These are phyloP conservation scores for Drosophila mimica DNA, from an alignment of 2,888 invertebrate genomes.

Conservation along the genomic window DNA sequence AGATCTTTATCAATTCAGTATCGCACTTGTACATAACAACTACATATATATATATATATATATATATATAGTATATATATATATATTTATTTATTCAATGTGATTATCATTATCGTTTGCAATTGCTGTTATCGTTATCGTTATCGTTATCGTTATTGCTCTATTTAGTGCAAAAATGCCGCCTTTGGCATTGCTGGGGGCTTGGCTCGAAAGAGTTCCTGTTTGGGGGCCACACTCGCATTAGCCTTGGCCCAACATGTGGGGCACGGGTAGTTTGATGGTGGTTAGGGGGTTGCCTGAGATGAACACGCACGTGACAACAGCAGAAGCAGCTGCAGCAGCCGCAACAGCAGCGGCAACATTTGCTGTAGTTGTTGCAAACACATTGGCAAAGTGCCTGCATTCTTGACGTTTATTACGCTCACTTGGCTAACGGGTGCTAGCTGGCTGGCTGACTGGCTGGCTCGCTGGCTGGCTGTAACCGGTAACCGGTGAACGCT, in stretches of 20 bases:
- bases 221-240: conserved; percentile 23
- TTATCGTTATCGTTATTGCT: conserved; percentile 15
- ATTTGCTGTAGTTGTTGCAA: not conserved
- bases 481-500: conserved; percentile 2
- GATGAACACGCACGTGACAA: conserved; percentile 53
- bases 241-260: conserved; percentile 13
- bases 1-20: not conserved
- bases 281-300: not conserved
- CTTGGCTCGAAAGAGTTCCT: conserved; percentile 15
- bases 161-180: not conserved
- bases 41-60: not conserved
- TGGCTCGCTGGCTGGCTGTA: not conserved
- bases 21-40: not conserved
- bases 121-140: conserved; percentile 8
- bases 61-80: not conserved
- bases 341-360: not conserved
- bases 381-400: conserved; percentile 34
- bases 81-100: not conserved
- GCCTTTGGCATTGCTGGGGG: not conserved
- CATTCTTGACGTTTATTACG: conserved; percentile 70
- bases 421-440: conserved; percentile 59
- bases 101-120: not conserved
- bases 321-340: conserved; percentile 6
- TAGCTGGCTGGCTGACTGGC: conserved; percentile 14
- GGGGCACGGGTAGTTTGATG: not conserved